Evolutionary conservation across 2,888 invertebrate genomes (phyloP), one percentile per base, ranked within the genome.

Genomic region (Doris montereyensis): DNA sequence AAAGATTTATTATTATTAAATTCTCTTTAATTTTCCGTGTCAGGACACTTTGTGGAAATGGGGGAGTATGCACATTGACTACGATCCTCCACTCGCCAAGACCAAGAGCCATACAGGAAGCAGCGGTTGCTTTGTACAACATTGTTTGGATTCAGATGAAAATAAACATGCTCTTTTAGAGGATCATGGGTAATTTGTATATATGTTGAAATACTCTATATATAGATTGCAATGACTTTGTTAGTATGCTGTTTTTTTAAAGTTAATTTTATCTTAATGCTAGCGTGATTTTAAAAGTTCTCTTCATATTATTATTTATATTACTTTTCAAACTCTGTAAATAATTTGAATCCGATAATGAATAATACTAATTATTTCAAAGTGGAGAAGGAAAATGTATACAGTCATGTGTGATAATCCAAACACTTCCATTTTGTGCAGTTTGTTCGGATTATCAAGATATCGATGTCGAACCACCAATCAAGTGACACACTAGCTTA

Each of bases 11-110:
- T n/a, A n/a, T 26, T 67, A 30, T 67, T 0, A 4, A 67, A 17
- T 24, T n/a, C n/a, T 5, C 21, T 26, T 13, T 67, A 13, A 52
- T 2, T 71, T 26, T n/a, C 74, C 21, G 57, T 83, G 84, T 26
- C 83, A 90, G 90, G 89, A 90, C 73, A 86, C 86, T 34, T 89
- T 88, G 90, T 32, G 89, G 87, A 80, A 85, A 86, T 82, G 90
- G 89, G 58, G 89, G 89, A 10, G 85, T 89, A 30, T 82, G 86
- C 28, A 88, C 87, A 3, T 81, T 90, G 72, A 87, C 87, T 4
- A 88, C 90, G 0, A 81, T 89, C 3, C 86, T 90, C 0, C 87
- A 88, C 81, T 87, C 89, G 0, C 78, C 82, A 26, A 84, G 85
- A 78, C 85, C 87, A 4, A 81, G 88, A 3, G 83, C 87, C 28